Evolutionary conservation across 2,888 invertebrate genomes (phyloP).

Genomic region (Macroteleia sp.): DNA sequence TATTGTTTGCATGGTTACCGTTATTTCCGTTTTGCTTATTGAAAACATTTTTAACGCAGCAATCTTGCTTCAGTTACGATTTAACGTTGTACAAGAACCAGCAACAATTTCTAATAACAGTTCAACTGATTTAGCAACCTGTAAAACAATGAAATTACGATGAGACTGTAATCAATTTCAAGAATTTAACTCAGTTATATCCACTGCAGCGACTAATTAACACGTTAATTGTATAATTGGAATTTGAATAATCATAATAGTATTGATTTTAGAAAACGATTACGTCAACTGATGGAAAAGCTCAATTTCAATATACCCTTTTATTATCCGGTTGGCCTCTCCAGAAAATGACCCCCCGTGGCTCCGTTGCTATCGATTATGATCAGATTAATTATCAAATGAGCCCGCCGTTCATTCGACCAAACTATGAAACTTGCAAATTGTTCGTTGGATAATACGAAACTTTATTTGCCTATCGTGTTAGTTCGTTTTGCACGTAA

Average conservation of each 20-base stretch:
- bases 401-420: neutral
- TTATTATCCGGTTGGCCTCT: slow-evolving; percentile 31
- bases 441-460: neutral
- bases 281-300: slow-evolving; percentile 23
- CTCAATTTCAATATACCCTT: slow-evolving; percentile 12
- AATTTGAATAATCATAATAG: slow-evolving; percentile 20
- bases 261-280: slow-evolving; percentile 22
- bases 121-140: slow-evolving; percentile 5
- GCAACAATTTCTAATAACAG: slow-evolving; percentile 11
- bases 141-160: slow-evolving; percentile 29
- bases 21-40: too few relatives aligned
- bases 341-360: slow-evolving; percentile 21
- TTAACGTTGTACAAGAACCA: slow-evolving; percentile 16
- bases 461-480: slow-evolving; percentile 13
- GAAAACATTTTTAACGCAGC: neutral
- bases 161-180: slow-evolving; percentile 11
- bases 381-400: slow-evolving; percentile 23
- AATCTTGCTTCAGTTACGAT: slow-evolving; percentile 17
- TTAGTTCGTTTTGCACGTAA: slow-evolving; percentile 1
- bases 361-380: slow-evolving; percentile 1
- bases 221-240: slow-evolving; percentile 19
- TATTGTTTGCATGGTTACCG: too few relatives aligned
- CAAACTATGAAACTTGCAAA: slow-evolving; percentile 16
- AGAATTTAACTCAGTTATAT: slow-evolving; percentile 18
- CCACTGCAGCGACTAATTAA: slow-evolving; percentile 3